Conservation (phyloP, 2,888 invertebrate species). For the Cephus nigrinus region DNA sequence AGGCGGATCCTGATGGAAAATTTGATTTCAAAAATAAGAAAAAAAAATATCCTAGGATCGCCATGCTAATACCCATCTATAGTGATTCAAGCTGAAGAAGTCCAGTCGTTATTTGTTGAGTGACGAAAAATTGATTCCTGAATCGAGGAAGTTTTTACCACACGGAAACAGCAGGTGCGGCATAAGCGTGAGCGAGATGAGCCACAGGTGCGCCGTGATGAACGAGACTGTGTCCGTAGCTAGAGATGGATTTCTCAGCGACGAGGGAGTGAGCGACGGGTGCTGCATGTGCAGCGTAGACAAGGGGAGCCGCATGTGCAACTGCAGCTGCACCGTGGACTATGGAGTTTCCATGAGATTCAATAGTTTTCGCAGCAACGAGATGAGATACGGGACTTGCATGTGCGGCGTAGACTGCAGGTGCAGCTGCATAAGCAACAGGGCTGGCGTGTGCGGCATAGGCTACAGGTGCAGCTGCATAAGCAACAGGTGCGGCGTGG, state of each 20-base stretch:
- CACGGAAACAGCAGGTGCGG: slow-evolving; percentile 28
- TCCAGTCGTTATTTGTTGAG: not conserved
- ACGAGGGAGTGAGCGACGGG: slow-evolving; percentile 37
- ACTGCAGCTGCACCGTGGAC: slow-evolving; percentile 31
- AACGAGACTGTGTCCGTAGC: slow-evolving; percentile 36
- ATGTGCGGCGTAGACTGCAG: slow-evolving; percentile 65
- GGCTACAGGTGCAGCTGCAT: slow-evolving; percentile 36
- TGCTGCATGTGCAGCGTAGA: slow-evolving; percentile 54
- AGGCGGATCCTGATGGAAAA: too few relatives aligned
- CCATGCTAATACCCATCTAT: too few relatives aligned
- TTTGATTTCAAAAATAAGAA: too few relatives aligned
- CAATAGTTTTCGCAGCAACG: slow-evolving; percentile 42
- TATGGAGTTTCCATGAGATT: slow-evolving; percentile 46
- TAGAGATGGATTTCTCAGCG: slow-evolving; percentile 26
- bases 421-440: slow-evolving; percentile 36
- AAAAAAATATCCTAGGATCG: too few relatives aligned
- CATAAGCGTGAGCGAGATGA: slow-evolving; percentile 24
- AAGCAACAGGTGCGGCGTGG: slow-evolving; percentile 30
- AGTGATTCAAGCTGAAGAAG: too few relatives aligned
- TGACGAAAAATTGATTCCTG: not conserved
- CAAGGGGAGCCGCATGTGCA: slow-evolving; percentile 53
- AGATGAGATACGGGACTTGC: slow-evolving; percentile 32
- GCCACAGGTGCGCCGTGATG: slow-evolving; percentile 30
- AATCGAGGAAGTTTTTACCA: not conserved
- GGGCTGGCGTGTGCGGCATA: slow-evolving; percentile 26